Evolutionary conservation across 2,888 invertebrate genomes (phyloP).

Genomic region (Hydroisotoma schaefferi): DNA sequence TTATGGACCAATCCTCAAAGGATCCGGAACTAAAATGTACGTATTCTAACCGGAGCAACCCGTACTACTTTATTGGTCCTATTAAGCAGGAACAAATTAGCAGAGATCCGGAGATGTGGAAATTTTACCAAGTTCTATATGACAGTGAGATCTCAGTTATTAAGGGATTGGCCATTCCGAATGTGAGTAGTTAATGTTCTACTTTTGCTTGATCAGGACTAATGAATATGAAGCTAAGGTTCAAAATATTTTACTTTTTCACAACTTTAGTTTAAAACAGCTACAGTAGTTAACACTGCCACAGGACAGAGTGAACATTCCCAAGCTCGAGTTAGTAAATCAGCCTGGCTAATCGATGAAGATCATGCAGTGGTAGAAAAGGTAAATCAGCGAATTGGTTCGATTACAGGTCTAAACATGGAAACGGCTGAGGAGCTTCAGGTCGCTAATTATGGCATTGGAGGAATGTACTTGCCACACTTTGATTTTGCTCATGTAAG

Average conservation of each 20-base stretch:
- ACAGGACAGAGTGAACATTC: constrained; percentile 89
- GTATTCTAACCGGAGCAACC: constrained; percentile 69
- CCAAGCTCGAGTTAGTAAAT: constrained; percentile 94
- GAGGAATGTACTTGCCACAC: constrained; percentile 97
- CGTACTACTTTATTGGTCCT: constrained; percentile 65
- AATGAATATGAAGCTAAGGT: neutral
- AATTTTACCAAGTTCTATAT: constrained; percentile 83
- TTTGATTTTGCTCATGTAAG: constrained; percentile 81
- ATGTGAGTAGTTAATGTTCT: constrained; percentile 57
- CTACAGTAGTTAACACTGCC: constrained; percentile 89
- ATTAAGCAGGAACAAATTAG: constrained; percentile 78
- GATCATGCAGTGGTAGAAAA: constrained; percentile 71
- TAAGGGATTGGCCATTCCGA: constrained; percentile 78
- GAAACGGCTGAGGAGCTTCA: constrained; percentile 91
- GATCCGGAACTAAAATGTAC: constrained; percentile 65
- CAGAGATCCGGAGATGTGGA: constrained; percentile 71
- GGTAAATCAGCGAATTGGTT: constrained; percentile 73
- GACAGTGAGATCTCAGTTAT: constrained; percentile 81
- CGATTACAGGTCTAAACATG: constrained; percentile 82
- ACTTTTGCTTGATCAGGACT: neutral
- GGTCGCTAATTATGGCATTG: constrained; percentile 97
- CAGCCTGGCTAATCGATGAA: constrained; percentile 85
- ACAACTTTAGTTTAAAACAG: constrained; percentile 71
- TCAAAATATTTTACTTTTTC: constrained; percentile 14
- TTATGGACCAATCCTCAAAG: constrained; percentile 56